Base-by-base conservation (phyloP, 2,797 vertebrate genomes). In the Peromyscus eremicus region DNA sequence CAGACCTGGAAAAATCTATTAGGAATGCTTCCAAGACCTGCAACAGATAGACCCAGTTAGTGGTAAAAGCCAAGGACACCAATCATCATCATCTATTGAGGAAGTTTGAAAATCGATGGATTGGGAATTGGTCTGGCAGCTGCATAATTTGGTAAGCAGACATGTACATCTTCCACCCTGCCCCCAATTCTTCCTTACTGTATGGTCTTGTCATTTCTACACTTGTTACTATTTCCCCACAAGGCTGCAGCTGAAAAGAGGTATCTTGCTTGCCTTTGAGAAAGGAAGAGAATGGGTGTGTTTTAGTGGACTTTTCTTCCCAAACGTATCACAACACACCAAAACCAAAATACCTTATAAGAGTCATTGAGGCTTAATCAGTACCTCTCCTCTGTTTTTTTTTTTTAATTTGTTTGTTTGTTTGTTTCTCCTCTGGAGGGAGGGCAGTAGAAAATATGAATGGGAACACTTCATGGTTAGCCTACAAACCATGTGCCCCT, bases 261-360 rank as follows among this genome's bases (percentile, higher is more conserved):
- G 2, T 14, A n/a, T 14, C 2, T 68, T 83, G 6, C 9, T 27
- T 37, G 16, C 62, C 34, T 92, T 68, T 23, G 70, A 79, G 55
- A 64, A 86, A 87, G 52, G 29, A 32, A 57, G 6, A 71, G 17
- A 7, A 92, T 80, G 57, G 19, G 14, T 57, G 6, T 29, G 14
- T 40, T 89, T 16, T 37, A 27, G 32, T 34, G 21, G 27, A 4
- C 3, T 7, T 83, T 95, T 62, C 43, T 77, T 34, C 73, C 64
- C 27, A 66, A n/a, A 66, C 8, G 62, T 71, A 27, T 29, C 17
- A 49, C 84, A 89, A 25, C 7, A 60, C 37, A 5, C 25, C 55
- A 66, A 94, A 76, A 70, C 13, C 82, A 81, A 91, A 85, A 79
- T 5, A 23, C 2, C 43, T 81, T 91, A 55, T 43, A 71, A 43